Conservation (phyloP, 2,797 vertebrate genomes). For the Synanceia verrucosa region DNA sequence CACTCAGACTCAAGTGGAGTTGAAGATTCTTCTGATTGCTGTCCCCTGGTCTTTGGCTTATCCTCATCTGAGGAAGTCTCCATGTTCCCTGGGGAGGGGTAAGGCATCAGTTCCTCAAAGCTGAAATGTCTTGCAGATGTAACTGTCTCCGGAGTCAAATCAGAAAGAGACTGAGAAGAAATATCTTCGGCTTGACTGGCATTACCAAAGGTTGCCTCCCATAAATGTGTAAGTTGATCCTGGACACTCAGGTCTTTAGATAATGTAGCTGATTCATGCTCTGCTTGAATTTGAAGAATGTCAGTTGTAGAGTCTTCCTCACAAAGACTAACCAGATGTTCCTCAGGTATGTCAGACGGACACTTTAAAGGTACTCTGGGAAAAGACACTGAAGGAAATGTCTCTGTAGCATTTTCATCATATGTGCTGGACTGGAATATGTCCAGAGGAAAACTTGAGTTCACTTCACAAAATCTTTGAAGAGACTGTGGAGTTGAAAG, state of each 20-base stretch:
- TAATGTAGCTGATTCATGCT: slow-evolving; percentile 18
- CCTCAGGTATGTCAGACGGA: slow-evolving; percentile 5
- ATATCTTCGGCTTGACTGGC: slow-evolving; percentile 36
- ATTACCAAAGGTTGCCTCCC: slow-evolving; percentile 28
- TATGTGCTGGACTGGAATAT: slow-evolving; percentile 1
- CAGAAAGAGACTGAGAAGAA: slow-evolving; percentile 55
- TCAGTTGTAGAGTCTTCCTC: slow-evolving; percentile 23
- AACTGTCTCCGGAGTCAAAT: slow-evolving; percentile 65
- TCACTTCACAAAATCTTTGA: slow-evolving; percentile 7
- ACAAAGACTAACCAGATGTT: not conserved
- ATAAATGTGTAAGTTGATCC: slow-evolving; percentile 29
- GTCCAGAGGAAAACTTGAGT: slow-evolving; percentile 11
- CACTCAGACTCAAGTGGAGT: slow-evolving; percentile 28
- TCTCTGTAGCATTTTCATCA: slow-evolving; percentile 28
- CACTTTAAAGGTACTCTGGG: not conserved
- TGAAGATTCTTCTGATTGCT: slow-evolving; percentile 42
- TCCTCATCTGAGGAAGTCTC: slow-evolving; percentile 42
- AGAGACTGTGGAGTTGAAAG: slow-evolving; percentile 21
- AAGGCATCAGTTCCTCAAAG: slow-evolving; percentile 62
- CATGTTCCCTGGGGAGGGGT: slow-evolving; percentile 2
- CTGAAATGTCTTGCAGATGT: slow-evolving; percentile 58
- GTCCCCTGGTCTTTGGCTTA: slow-evolving; percentile 10
- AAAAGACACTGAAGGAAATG: not conserved
- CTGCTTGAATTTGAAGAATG: slow-evolving; percentile 17
- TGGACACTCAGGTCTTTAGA: slow-evolving; percentile 27